Conservation (phyloP, 1,140 invertebrate genomes). For the Caenorhabditis inopinata region DNA sequence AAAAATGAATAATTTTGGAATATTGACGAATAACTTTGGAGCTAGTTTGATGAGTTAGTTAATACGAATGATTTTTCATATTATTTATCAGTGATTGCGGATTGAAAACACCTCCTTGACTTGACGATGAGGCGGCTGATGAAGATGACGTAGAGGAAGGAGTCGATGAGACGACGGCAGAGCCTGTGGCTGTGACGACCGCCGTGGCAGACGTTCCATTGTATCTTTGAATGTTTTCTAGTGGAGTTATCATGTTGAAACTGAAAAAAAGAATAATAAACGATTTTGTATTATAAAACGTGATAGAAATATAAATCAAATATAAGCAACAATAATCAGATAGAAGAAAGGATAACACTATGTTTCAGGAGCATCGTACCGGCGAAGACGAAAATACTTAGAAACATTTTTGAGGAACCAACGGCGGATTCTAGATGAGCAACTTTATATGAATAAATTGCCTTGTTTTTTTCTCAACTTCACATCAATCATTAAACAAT, state of each 20-base stretch:
- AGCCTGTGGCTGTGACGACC: slow-evolving; percentile 28
- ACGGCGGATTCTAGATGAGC: too few species aligned
- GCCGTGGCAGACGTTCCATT: slow-evolving; percentile 52
- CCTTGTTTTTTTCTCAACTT: too few species aligned
- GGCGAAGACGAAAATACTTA: too few species aligned
- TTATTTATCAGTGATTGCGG: slow-evolving; percentile 27
- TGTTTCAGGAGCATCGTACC: too few species aligned
- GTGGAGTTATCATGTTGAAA: slow-evolving; percentile 66
- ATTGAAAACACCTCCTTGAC: slow-evolving; percentile 22
- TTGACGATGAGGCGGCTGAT: not conserved
- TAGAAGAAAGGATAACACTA: too few species aligned
- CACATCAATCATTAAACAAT: too few species aligned
- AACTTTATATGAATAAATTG: too few species aligned
- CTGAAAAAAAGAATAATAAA: slow-evolving; percentile 34
- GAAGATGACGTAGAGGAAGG: slow-evolving; percentile 18
- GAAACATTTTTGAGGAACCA: too few species aligned
- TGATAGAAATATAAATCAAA: not conserved
- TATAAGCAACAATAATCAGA: too few species aligned
- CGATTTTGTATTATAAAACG: not conserved
- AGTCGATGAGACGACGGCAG: slow-evolving; percentile 18
- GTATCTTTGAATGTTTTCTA: slow-evolving; percentile 64
- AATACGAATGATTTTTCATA: slow-evolving; percentile 32
- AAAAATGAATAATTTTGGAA: slow-evolving; percentile 11
- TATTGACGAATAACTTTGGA: too few species aligned
- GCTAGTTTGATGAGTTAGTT: not conserved